These are phyloP conservation scores for Drosophila takahashii DNA, from an alignment of 1,140 invertebrate species.

Conservation along the genomic window DNA sequence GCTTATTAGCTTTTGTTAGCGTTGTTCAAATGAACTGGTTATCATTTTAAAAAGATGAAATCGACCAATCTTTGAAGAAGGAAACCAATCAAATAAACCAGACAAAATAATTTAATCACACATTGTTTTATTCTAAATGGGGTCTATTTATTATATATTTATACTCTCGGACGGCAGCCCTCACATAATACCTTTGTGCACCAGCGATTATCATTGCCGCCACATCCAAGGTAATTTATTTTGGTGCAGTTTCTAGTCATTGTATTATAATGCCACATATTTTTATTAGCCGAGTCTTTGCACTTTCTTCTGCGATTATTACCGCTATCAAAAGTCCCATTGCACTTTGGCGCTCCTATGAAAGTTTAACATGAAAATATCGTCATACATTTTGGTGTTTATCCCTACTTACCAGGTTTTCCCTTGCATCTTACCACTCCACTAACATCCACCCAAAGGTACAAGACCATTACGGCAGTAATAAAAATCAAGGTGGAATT, in stretches of 20 bases:
- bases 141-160: not conserved
- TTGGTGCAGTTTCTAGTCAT: slow-evolving; percentile 10
- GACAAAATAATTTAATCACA: slow-evolving; percentile 23
- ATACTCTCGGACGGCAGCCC: not conserved
- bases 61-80: slow-evolving; percentile 16
- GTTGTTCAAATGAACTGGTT: slow-evolving; percentile 26
- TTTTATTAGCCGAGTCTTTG: slow-evolving; percentile 4
- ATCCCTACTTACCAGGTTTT: slow-evolving; percentile 12
- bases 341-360: slow-evolving; percentile 10
- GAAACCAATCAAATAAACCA: slow-evolving; percentile 35
- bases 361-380: not conserved
- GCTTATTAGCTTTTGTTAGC: slow-evolving; percentile 48
- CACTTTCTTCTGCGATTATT: slow-evolving; percentile 21
- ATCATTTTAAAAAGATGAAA: slow-evolving; percentile 34
- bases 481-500: slow-evolving; percentile 14
- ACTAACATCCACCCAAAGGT: not conserved
- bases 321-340: slow-evolving; percentile 3
- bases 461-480: slow-evolving; percentile 1
- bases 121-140: not conserved
- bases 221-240: slow-evolving; percentile 31
- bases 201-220: slow-evolving; percentile 50
- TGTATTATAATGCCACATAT: slow-evolving; percentile 33
- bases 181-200: slow-evolving; percentile 22
- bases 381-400: too few species aligned
- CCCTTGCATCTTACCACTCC: slow-evolving; percentile 15